phyloP scores from a whole-genome alignment of 2,113 vertebrate genomes.

The Lasiurus borealis region DNA sequence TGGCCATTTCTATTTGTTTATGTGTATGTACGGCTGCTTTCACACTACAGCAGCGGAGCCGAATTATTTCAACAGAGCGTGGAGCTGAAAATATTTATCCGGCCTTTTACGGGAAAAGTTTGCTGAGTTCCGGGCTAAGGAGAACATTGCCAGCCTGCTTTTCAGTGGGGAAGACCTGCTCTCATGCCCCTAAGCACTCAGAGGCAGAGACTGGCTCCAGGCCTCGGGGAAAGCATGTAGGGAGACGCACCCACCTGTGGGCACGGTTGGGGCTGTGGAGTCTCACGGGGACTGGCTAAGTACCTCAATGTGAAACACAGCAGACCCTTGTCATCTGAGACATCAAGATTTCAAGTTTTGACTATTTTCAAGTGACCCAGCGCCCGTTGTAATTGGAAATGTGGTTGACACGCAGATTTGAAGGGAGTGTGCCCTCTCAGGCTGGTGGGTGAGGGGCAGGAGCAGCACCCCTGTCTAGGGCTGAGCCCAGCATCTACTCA shows the following conservation, averaged over 20 bases:
- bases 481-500: background rate
- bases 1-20: background rate
- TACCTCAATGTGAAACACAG: background rate
- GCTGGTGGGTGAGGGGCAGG: background rate
- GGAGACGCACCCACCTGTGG: background rate
- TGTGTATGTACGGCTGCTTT: background rate
- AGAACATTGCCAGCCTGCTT: background rate
- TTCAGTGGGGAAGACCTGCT: background rate
- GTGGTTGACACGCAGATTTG: background rate
- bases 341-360: conserved; percentile 14
- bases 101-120: background rate
- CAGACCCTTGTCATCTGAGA: background rate
- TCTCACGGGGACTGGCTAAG: background rate
- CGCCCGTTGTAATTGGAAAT: background rate
- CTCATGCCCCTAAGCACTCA: background rate
- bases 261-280: background rate
- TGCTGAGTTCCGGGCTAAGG: background rate
- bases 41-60: background rate
- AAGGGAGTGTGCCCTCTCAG: background rate
- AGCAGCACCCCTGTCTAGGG: background rate
- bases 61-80: background rate
- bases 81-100: conserved; percentile 10
- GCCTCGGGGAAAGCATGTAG: background rate
- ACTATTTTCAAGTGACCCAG: background rate
- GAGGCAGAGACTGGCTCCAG: background rate